These are phyloP conservation scores for Capreolus pygargus DNA, from an alignment of 2,113 vertebrate genomes.

Conservation along the genomic window DNA sequence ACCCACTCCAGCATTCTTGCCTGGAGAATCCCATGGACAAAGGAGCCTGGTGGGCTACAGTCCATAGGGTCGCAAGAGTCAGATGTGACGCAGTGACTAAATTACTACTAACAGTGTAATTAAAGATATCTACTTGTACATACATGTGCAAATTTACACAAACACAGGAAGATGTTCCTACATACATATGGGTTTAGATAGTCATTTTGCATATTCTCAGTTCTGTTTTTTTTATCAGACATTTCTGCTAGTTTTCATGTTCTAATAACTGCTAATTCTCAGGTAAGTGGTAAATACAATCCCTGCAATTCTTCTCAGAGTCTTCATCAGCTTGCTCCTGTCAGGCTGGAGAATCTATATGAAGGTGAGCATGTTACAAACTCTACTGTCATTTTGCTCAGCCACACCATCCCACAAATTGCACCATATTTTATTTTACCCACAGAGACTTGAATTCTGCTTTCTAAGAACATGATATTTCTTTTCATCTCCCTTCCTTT, in stretches of 20 bases:
- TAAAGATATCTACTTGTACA: not conserved
- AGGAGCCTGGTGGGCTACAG: not conserved
- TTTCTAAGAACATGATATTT: not conserved
- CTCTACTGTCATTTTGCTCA: not conserved
- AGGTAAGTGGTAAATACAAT: not conserved
- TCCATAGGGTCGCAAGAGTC: fast-evolving
- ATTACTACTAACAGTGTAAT: not conserved
- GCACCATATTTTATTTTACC: not conserved
- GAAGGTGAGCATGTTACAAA: not conserved
- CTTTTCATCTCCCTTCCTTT: not conserved
- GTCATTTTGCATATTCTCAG: not conserved
- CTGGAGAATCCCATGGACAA: not conserved
- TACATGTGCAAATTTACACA: no score
- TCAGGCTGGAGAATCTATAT: not conserved
- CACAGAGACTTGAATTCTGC: not conserved
- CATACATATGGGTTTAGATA: fast-evolving
- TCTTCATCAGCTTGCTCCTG: not conserved
- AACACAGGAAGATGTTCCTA: not conserved
- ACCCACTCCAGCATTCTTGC: not conserved
- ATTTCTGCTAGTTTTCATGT: not conserved
- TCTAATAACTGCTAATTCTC: not conserved
- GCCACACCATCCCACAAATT: not conserved
- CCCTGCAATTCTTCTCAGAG: not conserved
- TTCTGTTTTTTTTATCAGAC: not conserved
- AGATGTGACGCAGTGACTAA: not conserved